phyloP scores from a whole-genome alignment of 2,888 invertebrate genomes.

The Drosophila picticornis region DNA sequence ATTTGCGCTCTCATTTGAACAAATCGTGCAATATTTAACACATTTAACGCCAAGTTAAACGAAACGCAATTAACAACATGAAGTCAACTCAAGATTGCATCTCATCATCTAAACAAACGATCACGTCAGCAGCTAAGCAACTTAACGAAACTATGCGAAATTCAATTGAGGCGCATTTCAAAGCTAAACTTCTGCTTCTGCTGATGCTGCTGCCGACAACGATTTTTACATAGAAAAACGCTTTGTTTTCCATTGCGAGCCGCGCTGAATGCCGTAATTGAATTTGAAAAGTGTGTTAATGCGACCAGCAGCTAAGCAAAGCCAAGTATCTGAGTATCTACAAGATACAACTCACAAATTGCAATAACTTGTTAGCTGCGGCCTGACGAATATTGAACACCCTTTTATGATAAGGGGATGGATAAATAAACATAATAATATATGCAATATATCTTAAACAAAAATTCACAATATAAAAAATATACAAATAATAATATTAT shows the following conservation, averaged over 20 bases:
- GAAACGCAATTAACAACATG: slow-evolving; percentile 60
- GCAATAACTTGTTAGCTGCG: not conserved
- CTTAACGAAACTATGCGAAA: slow-evolving; percentile 61
- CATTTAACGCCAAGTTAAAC: slow-evolving; percentile 62
- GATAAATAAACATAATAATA: not conserved
- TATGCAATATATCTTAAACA: not conserved
- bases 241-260: slow-evolving; percentile 58
- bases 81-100: slow-evolving; percentile 19
- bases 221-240: slow-evolving; percentile 58
- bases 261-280: slow-evolving; percentile 62
- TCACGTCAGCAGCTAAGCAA: slow-evolving; percentile 65
- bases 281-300: slow-evolving; percentile 77
- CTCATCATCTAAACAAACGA: slow-evolving; percentile 61
- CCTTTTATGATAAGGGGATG: not conserved
- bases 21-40: slow-evolving; percentile 47
- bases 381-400: not conserved
- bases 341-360: slow-evolving; percentile 38
- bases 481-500: not conserved
- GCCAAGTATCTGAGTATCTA: slow-evolving; percentile 33
- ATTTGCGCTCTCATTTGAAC: not conserved
- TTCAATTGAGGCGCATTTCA: slow-evolving; percentile 64
- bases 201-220: not conserved
- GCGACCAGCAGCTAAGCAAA: slow-evolving; percentile 57
- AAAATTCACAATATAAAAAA: not conserved
- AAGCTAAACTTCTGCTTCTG: slow-evolving; percentile 5